These are phyloP conservation scores for Electrophaes corylata DNA, from an alignment of 2,888 invertebrate genomes.

Conservation along the genomic window DNA sequence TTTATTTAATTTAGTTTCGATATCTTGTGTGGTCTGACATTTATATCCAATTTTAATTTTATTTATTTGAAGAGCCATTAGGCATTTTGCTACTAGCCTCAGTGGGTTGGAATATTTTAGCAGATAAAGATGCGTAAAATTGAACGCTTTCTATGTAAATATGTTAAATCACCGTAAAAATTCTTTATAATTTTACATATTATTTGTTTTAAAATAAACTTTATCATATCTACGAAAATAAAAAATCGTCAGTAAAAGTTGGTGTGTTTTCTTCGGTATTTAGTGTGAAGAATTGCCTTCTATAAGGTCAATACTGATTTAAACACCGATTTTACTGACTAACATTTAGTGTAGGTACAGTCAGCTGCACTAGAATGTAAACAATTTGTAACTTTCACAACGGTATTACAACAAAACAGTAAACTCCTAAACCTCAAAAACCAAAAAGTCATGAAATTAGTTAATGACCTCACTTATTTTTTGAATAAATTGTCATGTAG, in stretches of 20 bases:
- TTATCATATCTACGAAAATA: background rate
- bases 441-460: no score
- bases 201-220: background rate
- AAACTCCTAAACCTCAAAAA: no score
- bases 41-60: constrained; percentile 22
- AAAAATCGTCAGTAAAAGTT: background rate
- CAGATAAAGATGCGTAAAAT: constrained; percentile 3
- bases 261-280: no score
- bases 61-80: constrained; percentile 29
- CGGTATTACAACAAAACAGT: no score
- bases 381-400: no score
- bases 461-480: no score
- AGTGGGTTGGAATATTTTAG: constrained; percentile 3
- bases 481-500: no score
- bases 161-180: background rate
- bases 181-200: background rate
- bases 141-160: constrained; percentile 11
- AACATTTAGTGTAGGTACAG: no score
- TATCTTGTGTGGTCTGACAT: constrained; percentile 37
- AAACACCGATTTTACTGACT: no score
- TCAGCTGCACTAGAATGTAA: no score
- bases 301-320: no score
- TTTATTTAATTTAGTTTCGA: constrained; percentile 19
- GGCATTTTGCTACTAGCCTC: constrained; percentile 22
- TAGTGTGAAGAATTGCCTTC: no score